These are phyloP conservation scores for Pteria penguin DNA, from an alignment of 2,888 invertebrate species.

Conservation along the genomic window DNA sequence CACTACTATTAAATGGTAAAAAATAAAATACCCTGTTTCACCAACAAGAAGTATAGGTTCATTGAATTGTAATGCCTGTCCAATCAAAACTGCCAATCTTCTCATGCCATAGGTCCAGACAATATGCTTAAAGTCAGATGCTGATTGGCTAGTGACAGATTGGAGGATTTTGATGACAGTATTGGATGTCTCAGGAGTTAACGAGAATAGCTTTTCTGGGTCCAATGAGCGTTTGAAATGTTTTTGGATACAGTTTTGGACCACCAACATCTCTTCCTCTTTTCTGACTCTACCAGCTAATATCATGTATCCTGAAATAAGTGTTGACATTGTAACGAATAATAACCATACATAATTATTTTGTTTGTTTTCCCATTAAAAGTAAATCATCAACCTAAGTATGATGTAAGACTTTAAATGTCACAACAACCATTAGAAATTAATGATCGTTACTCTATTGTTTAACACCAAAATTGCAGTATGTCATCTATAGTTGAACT, in stretches of 20 bases:
- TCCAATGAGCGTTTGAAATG: constrained; percentile 88
- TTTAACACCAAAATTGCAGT: too few relatives aligned
- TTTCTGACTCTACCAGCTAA: constrained; percentile 95
- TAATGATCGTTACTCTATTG: too few relatives aligned
- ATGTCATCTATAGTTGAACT: too few relatives aligned
- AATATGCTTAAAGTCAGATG: constrained; percentile 86
- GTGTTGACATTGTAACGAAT: too few relatives aligned
- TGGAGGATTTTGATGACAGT: constrained; percentile 83
- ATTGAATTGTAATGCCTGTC: constrained; percentile 90
- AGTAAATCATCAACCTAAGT: too few relatives aligned
- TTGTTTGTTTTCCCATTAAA: too few relatives aligned
- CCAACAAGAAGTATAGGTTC: constrained; percentile 98
- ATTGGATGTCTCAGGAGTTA: constrained; percentile 84
- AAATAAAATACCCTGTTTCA: constrained; percentile 93
- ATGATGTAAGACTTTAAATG: too few relatives aligned
- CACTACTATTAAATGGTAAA: too few relatives aligned
- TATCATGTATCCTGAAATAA: constrained; percentile 92
- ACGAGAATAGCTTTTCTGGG: constrained; percentile 86
- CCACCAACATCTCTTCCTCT: constrained; percentile 89
- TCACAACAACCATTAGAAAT: too few relatives aligned
- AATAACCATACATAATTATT: too few relatives aligned
- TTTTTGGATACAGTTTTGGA: constrained; percentile 85
- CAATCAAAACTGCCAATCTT: constrained; percentile 83
- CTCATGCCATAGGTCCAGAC: constrained; percentile 98
- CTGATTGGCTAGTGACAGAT: constrained; percentile 55